phyloP scores from a whole-genome alignment of 2,113 vertebrate species.

The Corythornis vintsioides region DNA sequence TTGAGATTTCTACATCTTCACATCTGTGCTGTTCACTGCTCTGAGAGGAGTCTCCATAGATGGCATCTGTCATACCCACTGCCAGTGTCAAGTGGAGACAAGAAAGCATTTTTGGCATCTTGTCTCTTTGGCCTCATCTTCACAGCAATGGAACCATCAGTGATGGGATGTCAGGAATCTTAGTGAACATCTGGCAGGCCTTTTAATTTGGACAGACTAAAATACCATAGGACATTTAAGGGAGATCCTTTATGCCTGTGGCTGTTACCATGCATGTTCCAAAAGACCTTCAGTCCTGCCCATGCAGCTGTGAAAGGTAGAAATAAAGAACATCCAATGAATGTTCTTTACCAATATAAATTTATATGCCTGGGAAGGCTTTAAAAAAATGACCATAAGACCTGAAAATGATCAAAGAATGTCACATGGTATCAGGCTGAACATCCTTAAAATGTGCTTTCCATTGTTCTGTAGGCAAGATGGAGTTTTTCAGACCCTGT shows the following conservation, averaged over 20 bases:
- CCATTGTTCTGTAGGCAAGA: not conserved
- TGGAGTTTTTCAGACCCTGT: not conserved
- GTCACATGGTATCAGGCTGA: not conserved
- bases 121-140: not conserved
- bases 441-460: not conserved
- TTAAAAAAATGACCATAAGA: not conserved
- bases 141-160: constrained; percentile 15
- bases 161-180: not conserved
- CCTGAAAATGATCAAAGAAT: not conserved
- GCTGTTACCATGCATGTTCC: not conserved
- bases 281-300: not conserved
- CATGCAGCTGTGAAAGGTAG: not conserved
- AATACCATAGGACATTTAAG: not conserved
- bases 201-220: constrained; percentile 17
- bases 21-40: not conserved
- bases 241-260: not conserved
- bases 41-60: not conserved
- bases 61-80: not conserved
- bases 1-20: not conserved
- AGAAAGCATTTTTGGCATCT: constrained; percentile 24
- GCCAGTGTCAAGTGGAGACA: not conserved
- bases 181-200: constrained; percentile 15
- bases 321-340: not conserved
- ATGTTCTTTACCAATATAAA: not conserved
- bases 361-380: not conserved